A percentile compares a stretch with the other conserved stretches of the same genome.
Conservation (phyloP, 2,797 vertebrate species). For the Naso thynnoides region DNA sequence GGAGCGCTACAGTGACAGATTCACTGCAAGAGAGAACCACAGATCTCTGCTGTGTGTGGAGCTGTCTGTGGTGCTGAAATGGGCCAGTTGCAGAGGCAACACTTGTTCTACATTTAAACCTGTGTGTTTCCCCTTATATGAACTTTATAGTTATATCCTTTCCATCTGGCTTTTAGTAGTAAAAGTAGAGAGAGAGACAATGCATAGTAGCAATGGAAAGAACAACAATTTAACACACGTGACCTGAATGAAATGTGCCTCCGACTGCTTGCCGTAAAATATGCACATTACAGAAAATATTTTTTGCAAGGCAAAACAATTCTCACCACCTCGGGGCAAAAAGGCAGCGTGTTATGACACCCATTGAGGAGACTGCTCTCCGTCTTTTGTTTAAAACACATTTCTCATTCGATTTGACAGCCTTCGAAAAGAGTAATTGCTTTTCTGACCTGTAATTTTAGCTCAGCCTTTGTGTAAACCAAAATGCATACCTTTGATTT, state of each 20-base stretch:
- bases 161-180: conserved; percentile 26
- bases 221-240: conserved; percentile 47
- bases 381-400: conserved; percentile 77
- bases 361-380: conserved; percentile 67
- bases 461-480: conserved; percentile 78
- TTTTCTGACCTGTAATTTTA: conserved; percentile 84
- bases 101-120: conserved; percentile 18
- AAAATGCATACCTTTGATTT: conserved; percentile 82
- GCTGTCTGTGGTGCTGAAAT: conserved; percentile 85
- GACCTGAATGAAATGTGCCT: conserved; percentile 59
- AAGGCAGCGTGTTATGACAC: conserved; percentile 74
- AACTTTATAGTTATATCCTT: conserved; percentile 7
- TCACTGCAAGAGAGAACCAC: background rate
- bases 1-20: background rate
- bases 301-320: conserved; percentile 76
- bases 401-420: conserved; percentile 82
- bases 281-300: conserved; percentile 66
- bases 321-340: conserved; percentile 74
- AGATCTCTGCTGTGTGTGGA: conserved; percentile 8
- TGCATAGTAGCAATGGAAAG: conserved; percentile 24
- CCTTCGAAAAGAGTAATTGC: conserved; percentile 84
- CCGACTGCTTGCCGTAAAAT: conserved; percentile 58
- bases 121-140: conserved; percentile 38
- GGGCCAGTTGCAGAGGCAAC: background rate
- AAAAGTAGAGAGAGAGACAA: conserved; percentile 14